These are phyloP conservation scores for Paradisaea rubra DNA, from an alignment of 2,113 vertebrate species.

Conservation along the genomic window DNA sequence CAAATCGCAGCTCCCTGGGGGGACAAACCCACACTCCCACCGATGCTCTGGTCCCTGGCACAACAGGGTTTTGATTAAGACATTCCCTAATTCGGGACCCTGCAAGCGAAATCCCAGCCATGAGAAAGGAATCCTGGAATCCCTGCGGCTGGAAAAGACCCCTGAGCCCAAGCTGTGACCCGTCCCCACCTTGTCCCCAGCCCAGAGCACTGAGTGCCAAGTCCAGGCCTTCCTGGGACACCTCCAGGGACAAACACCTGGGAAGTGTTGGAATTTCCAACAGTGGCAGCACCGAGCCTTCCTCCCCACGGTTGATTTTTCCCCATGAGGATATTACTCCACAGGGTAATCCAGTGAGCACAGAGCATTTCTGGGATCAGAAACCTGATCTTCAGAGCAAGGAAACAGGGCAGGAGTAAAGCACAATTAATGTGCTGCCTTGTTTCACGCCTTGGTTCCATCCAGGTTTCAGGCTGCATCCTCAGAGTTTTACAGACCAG, in stretches of 20 bases:
- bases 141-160: neutral
- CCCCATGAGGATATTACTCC: neutral
- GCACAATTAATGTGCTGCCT: neutral
- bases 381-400: neutral
- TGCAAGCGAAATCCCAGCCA: neutral
- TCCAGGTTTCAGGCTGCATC: neutral
- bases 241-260: neutral
- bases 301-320: neutral
- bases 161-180: neutral
- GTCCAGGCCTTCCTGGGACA: neutral
- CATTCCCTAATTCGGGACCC: neutral
- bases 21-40: neutral
- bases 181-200: neutral
- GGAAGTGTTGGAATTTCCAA: fast-evolving
- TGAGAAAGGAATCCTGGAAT: neutral
- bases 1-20: neutral
- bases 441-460: neutral
- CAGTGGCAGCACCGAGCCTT: neutral
- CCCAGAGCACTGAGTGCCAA: neutral
- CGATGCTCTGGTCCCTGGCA: neutral
- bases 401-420: neutral
- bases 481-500: neutral
- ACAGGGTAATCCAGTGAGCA: neutral
- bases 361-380: neutral
- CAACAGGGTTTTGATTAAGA: neutral